These are phyloP conservation scores for Liolophura sinensis DNA, from an alignment of 1,140 invertebrate genomes.

Conservation along the genomic window DNA sequence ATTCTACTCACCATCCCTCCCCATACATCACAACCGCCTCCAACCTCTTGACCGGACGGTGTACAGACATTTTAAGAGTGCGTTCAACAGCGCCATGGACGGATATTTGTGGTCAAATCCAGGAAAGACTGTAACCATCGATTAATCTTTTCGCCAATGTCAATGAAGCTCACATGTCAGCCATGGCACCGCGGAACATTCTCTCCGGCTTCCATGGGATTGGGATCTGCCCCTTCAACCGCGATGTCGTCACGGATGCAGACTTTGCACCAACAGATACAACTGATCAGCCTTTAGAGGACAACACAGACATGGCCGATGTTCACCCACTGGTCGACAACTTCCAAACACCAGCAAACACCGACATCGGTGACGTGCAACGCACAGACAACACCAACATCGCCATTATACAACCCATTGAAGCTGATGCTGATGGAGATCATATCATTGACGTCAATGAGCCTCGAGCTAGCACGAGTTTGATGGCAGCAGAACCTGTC, in stretches of 20 bases:
- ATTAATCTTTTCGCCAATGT: slow-evolving; percentile 50
- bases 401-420: too few relatives aligned
- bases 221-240: slow-evolving; percentile 6
- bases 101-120: slow-evolving; percentile 58
- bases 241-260: slow-evolving; percentile 2
- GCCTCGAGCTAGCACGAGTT: too few relatives aligned
- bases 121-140: slow-evolving; percentile 60
- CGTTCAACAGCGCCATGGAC: slow-evolving; percentile 53
- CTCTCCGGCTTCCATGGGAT: slow-evolving; percentile 4
- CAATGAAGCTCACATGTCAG: slow-evolving; percentile 3
- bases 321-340: too few relatives aligned
- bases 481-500: too few relatives aligned
- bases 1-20: slow-evolving; percentile 23
- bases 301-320: too few relatives aligned
- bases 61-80: slow-evolving; percentile 25
- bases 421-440: too few relatives aligned
- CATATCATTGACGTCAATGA: too few relatives aligned
- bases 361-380: too few relatives aligned
- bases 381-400: too few relatives aligned
- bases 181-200: slow-evolving; percentile 8
- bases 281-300: too few relatives aligned
- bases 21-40: slow-evolving; percentile 21
- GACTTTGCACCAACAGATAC: slow-evolving; percentile 3
- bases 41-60: slow-evolving; percentile 21
- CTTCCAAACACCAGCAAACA: too few relatives aligned